Evolutionary conservation across 2,797 vertebrate species (phyloP), one percentile per base, ranked within the genome.

Genomic region (Neoniphon sammara): DNA sequence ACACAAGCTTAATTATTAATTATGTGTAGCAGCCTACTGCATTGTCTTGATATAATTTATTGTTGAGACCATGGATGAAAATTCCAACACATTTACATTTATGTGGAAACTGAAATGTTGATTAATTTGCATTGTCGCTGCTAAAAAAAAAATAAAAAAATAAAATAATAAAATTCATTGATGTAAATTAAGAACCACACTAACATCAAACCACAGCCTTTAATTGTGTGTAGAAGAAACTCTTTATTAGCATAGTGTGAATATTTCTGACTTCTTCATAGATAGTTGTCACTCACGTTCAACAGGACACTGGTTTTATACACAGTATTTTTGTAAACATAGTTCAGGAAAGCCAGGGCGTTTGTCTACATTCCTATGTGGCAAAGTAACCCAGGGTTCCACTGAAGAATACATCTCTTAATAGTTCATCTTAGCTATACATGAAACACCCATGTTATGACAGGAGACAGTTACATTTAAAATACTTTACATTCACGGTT

Each of bases 181-280:
- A 5, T 56, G 0, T 42, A 36, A 57, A 53, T 2, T n/a, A 1
- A 44, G 3, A 55, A 68, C 12, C 58, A 67, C 44, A 46, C 9
- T 50, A 3, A 67, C 39, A 63, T 21, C 27, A 88, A 55, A 62
- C 68, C 25, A 68, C 63, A 66, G 39, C 44, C 74, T 63, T 52
- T 14, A 80, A 53, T 66, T 90, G 81, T 93, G 86, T 94, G 91
- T 94, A 93, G 90, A 94, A 94, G 91, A 92, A 87, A 91, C 70
- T 91, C 66, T 96, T 97, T 96, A 95, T 95, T 97, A 90, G 90
- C 90, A 92, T 89, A 89, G 87, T 95, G 91, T 95, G 94, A 93
- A 94, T 95, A 96, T 92, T 93, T 94, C 88, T 85, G 87, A 93
- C 80, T 92, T 92, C 87, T 92, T 89, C 69, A 92, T 93, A 92